A percentile compares a stretch with the other conserved stretches of the same genome.
phyloP scores from a whole-genome alignment of 2,888 invertebrate species.

The Tetrapedia diversipes region DNA sequence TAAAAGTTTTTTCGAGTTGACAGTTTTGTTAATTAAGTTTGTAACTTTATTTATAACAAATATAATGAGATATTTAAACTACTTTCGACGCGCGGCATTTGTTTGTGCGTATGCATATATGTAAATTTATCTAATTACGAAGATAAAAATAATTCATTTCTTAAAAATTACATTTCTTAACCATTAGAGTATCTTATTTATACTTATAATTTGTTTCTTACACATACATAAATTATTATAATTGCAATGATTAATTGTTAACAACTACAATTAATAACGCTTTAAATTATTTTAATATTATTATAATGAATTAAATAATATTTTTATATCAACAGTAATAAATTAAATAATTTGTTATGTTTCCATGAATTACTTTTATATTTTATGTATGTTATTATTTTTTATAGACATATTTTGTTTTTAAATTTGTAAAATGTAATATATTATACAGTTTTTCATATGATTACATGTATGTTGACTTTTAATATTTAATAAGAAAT shows the following conservation, averaged over 20 bases:
- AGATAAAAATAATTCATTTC: too few species aligned
- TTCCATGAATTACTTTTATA: neutral
- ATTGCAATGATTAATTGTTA: neutral
- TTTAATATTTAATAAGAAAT: neutral
- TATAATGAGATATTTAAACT: neutral
- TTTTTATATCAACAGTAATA: neutral
- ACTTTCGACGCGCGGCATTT: neutral
- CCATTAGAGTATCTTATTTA: too few species aligned
- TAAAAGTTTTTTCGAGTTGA: neutral
- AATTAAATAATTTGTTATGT: neutral
- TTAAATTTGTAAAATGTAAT: neutral
- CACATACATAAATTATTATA: neutral
- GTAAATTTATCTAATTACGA: too few species aligned
- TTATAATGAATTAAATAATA: neutral
- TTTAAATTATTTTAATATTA: neutral
- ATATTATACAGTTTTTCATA: slow-evolving; percentile 1
- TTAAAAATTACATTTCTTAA: too few species aligned
- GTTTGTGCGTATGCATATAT: neutral
- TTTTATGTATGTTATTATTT: slow-evolving; percentile 4
- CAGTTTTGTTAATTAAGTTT: neutral
- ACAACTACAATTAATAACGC: neutral
- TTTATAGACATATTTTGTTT: neutral
- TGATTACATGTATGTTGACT: slow-evolving; percentile 3
- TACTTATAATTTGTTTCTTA: too few species aligned
- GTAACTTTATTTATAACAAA: neutral